Base-by-base conservation (phyloP, 2,888 invertebrate species). In the Epiblema foenella region DNA sequence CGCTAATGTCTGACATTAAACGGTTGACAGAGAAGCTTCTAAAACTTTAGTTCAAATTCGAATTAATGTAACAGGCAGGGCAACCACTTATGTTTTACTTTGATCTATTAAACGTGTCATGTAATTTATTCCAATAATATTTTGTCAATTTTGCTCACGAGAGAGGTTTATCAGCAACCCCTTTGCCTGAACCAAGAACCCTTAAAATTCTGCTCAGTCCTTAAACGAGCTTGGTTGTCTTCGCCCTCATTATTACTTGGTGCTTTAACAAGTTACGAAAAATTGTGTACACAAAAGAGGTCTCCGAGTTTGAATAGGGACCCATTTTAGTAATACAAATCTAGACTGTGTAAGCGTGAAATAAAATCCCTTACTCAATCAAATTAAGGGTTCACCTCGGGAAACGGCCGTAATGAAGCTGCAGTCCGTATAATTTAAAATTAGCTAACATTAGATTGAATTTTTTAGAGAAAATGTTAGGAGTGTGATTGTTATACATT, bases 201-300 rank as follows among this genome's bases (percentile, higher is more conserved):
- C 66, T 71, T 71, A 12, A 62, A 49, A 46, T 60, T 56, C 65
- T 39, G 56, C 46, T 62, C n/a, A 39, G 17, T 20, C 66, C 29
- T 62, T 62, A 62, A 51, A 57, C 66, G 54, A 5, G 17, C 24
- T 37, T 12, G 17, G 46, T 17, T 20, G 37, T 56, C 24, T 49
- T 62, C 60, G 49, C 29, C 51, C 52, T 66, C 37, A 71, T 62
- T 71, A 66, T 67, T 51, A 71, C 24, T 71, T 51, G 60, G 46
- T 37, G 24, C 67, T 60, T 71, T 37, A 54, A 60, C 33, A 63
- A 63, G 17, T 42, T 24, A 5, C 10, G 9, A 52, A 29, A 17
- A 42, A 54, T 24, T 58, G 10, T 64, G 17, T 42, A 11, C 37
- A 56, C n/a, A 63, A 69, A 49, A 18, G 17, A 58, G n/a, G 18